Base-by-base conservation (phyloP, 1,140 invertebrate species). In the Bombus waltoni region DNA sequence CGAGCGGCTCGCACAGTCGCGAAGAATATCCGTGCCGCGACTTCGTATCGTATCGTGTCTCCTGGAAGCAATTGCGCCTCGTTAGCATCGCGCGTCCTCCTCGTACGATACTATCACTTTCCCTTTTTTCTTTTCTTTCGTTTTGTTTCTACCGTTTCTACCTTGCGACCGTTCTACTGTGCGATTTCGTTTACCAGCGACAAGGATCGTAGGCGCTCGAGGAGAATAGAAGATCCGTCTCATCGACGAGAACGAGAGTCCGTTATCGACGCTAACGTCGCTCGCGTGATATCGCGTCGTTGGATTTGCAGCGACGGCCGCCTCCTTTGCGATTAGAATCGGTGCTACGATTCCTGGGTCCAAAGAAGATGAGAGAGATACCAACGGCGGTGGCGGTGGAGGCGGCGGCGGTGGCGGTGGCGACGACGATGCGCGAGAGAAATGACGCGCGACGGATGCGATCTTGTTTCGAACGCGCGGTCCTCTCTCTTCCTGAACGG, bases 401-500 rank as follows among this genome's bases (percentile, higher is more conserved):
- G 70, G 5, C 9, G 70, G 28, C 9, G 47, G 47, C 15, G 47
- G 47, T 32, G 42, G 42, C 2, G 42, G 47, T 18, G 28, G 22
- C 6, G 35, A 28, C 2, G 44, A 32, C 42, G 44, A 53, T 5
- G 15, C 47, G 1, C 35, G 9, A 6, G 18, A 35, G 25, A 42
- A 80, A 77, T 80, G 80, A 1, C 70, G 72, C 25, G 62, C 74
- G 72, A 74, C 18, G 83, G 74, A 5, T 71, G 80, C 42, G 70
- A 84, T 80, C 80, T 92, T 94, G 88, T 95, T 96, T 62, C 92
- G 94, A 90, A 95, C 96, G 73, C 97, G 95, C 2, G 97, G 97
- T 10, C 97, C 97, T 83, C 97, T 94, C 93, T 98, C 97, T 94
- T 97, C 97, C 95, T 98, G 97, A 9, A 98, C 97, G 66, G 97